Conservation (phyloP, 1,140 invertebrate species). For the Diachasmimorpha longicaudata region DNA sequence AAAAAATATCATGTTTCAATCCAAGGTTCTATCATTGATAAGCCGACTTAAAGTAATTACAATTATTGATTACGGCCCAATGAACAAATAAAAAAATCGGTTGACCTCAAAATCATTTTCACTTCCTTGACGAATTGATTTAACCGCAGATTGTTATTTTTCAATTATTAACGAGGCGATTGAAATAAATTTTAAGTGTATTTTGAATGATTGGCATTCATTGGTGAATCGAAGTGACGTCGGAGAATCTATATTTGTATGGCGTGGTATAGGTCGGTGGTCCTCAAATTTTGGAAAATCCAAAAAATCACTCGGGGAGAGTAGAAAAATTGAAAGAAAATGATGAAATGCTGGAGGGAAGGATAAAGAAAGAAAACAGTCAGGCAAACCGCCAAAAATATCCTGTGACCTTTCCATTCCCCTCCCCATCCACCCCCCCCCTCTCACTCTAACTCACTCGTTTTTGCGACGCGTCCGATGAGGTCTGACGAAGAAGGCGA, state of each 20-base stretch:
- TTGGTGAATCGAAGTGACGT: no score
- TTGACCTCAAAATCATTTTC: no score
- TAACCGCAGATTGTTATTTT: no score
- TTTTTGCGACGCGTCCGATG: not conserved
- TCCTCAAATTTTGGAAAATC: no score
- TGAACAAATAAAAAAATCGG: no score
- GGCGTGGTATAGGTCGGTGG: no score
- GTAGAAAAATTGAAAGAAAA: not conserved
- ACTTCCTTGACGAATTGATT: no score
- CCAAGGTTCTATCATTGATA: not conserved
- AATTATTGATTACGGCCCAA: no score
- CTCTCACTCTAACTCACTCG: not conserved
- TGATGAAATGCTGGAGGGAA: not conserved
- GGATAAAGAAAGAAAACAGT: not conserved
- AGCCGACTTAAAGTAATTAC: not conserved
- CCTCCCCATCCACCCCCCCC: not conserved
- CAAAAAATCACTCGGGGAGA: not conserved
- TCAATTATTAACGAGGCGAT: no score
- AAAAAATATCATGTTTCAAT: not conserved
- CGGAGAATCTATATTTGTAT: no score
- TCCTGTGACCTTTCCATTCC: slow-evolving; percentile 24
- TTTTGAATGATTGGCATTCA: no score
- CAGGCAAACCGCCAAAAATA: slow-evolving; percentile 25
- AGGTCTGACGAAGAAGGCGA: not conserved
- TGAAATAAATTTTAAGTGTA: no score